Base-by-base conservation (phyloP, 2,113 vertebrate genomes). In the Eclectus roratus region DNA sequence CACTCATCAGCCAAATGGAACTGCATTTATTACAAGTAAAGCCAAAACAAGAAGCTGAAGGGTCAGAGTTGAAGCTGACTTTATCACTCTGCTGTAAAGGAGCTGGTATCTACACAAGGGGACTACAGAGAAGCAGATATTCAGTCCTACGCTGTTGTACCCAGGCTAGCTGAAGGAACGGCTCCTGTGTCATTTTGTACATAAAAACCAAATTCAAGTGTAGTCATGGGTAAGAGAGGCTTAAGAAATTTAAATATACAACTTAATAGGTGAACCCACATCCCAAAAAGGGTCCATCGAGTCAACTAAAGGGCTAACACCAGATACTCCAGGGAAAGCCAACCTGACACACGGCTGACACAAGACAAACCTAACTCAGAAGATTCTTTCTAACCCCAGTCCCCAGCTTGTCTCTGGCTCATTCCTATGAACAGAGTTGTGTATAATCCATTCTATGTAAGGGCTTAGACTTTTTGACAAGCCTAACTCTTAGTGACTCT, bases 1-100 rank as follows among this genome's bases (percentile, higher is more conserved):
- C 31, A 1, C 8, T 4, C 20, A 2, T 18, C 71, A 39, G 2
- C 37, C 9, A 33, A 35, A 8, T 2, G 9, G 6, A 13, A 50
- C 41, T 0, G 1, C 8, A 15, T 17, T 25, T 3, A 6, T 9
- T 0, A 6, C 33, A 17, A 3, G 9, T 0, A 41, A 53, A 58
- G 61, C 17, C 21, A 2, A 65, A 31, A 4, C 2, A 47, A 33
- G 6, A 7, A 61, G 39, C n/a, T 52, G 60, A 70, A 52, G 73
- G 1, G 28, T 7, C 68, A 33, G 2, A 52, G 50, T 5, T 24
- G 9, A 12, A 49, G 33, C 15, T 41, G 68, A 60, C 37, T 23
- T 23, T 9, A 7, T 6, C 64, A 4, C 66, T 7, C n/a, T 11
- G 29, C 66, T 61, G 11, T 1, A 31, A 44, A 39, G 74, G 56